A percentile compares a stretch with the other conserved stretches of the same genome.
Evolutionary conservation across 2,113 vertebrate genomes (phyloP).

Genomic region (Phainopepla nitens): DNA sequence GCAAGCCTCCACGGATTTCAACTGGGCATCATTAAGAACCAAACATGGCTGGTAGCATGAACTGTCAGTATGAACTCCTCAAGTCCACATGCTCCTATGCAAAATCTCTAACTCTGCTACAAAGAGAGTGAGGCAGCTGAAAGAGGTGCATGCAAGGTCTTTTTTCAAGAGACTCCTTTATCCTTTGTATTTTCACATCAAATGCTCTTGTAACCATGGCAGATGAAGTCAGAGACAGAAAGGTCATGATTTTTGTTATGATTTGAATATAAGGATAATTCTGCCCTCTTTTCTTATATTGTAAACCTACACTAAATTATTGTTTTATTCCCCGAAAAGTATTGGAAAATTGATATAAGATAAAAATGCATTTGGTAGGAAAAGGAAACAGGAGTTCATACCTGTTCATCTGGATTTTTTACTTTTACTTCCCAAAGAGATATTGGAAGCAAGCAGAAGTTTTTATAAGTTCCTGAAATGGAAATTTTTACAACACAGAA

Average conservation of each 20-base stretch:
- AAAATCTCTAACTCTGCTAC: neutral
- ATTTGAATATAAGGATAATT: neutral
- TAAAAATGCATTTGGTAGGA: neutral
- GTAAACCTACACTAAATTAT: neutral
- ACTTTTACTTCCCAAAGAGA: neutral
- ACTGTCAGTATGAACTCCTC: neutral
- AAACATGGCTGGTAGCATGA: fast-evolving
- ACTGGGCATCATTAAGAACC: neutral
- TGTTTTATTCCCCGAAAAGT: neutral
- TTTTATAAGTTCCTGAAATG: neutral
- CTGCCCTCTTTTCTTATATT: neutral
- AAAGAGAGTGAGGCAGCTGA: neutral
- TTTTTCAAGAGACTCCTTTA: neutral
- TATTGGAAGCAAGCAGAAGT: neutral
- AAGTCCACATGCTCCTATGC: neutral
- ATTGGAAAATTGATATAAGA: fast-evolving
- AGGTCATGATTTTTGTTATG: neutral
- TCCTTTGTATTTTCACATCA: neutral
- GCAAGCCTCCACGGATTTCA: fast-evolving
- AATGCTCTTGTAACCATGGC: neutral
- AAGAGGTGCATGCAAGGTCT: neutral
- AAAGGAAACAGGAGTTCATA: neutral
- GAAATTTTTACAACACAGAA: neutral
- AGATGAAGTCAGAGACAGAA: neutral
- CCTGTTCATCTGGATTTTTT: neutral